Base-by-base conservation (phyloP, 2,797 vertebrate genomes). In the Sebastes trivittatus region DNA sequence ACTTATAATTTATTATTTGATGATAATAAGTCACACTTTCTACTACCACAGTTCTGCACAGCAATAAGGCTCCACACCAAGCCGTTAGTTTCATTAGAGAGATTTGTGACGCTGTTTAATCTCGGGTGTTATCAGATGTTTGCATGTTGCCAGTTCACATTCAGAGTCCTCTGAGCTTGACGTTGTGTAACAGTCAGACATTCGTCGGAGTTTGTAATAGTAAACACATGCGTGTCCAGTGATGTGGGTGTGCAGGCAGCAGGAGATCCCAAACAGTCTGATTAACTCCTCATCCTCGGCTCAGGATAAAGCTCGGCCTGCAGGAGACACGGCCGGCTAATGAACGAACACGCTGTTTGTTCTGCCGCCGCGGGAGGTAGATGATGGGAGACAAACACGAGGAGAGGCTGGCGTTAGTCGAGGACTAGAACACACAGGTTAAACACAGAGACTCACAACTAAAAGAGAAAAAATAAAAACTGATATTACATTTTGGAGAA, bases 281-380 rank as follows among this genome's bases (percentile, higher is more conserved):
- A 65, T 59, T 25, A 66, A 42, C 66, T 72, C 38, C 73, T 77
- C 68, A 8, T 60, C 55, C 68, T 82, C 36, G 3, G 60, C 79
- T 30, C 56, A 5, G 59, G 64, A 61, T 55, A 69, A 65, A 65
- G 20, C 60, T 74, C 27, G 6, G 80, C 60, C 77, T 14, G 69
- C 59, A 46, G 42, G 42, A 46, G 42, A 46, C 42, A 46, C 22
- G 7, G 79, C 60, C 77, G 6, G 69, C 66, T 81, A 78, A 87
- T 75, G 78, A 66, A 76, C 54, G 10, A 72, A 42, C 2, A 2
- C 67, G 6, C 59, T 72, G 78, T 84, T 87, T 81, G 81, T 63
- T 72, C 78, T 87, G 71, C 49, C 42, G 3, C 81, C 0, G 3
- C 77, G 8, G 78, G 81, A 75, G 66, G 81, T 27, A 3, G 4